Base-by-base conservation (phyloP, 2,888 invertebrate species). In the Caenorhabditis japonica region DNA sequence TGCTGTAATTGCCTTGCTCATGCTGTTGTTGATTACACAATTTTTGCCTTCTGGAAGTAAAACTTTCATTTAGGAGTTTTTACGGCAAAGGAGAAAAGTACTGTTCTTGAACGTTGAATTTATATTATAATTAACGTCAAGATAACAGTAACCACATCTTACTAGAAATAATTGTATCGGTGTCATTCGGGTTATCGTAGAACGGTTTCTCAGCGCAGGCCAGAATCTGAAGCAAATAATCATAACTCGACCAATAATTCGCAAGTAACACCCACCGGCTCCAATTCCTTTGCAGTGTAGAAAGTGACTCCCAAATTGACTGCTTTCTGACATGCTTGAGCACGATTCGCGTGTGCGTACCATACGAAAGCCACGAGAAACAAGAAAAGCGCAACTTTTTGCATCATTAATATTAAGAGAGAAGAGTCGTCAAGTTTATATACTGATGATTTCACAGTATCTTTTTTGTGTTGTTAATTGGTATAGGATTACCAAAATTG, bases 251-350 rank as follows among this genome's bases (percentile, higher is more conserved):
- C 12, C 13, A n/a, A n/a, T n/a, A n/a, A n/a, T n/a, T 7, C 7
- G n/a, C n/a, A 7, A 34, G 17, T 7, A 30, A 23, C 8, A 13
- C 38, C 30, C 10, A 64, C 62, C 13, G 68, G 56, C 17, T 58
- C 56, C 21, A 68, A 27, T 21, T 68, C 68, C 38, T 44, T 51
- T 0, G 68, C 58, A 8, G 68, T 68, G 46, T 68, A 68, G 52
- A 68, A 68, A 10, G 68, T 68, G 38, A 68, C 58, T 38, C 68
- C 68, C 23, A 68, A 34, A 34, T 68, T 68, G 21, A 58, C 58
- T 15, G 68, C 68, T 33, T 68, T 68, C 27, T 51, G 25, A 30
- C 68, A 68, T 8, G 44, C 58, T 27, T 51, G 41, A 5, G 56
- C 58, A 7, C 68, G 34, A n/a, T 49, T 59, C 1, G 68, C 51